Conservation (phyloP, 2,113 vertebrate genomes). For the Catagonus wagneri region DNA sequence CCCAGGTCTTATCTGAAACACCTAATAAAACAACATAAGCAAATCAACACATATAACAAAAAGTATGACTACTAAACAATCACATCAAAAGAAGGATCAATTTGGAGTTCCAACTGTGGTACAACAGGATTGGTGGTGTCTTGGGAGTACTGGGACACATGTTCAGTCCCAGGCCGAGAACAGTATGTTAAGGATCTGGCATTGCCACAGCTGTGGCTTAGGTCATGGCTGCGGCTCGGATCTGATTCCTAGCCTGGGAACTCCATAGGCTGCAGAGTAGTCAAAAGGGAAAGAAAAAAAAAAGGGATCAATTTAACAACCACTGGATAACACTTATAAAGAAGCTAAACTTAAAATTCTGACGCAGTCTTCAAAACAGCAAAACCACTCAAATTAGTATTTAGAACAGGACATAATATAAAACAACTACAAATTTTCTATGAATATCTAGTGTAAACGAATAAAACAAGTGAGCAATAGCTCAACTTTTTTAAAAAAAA, state of each 20-base stretch:
- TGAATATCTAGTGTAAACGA: conserved; percentile 80
- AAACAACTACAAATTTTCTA: conserved; percentile 87
- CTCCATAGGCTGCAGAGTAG: too few relatives aligned
- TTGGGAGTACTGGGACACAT: too few relatives aligned
- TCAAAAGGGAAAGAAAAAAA: neutral
- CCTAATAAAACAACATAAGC: conserved; percentile 80
- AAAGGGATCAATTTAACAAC: conserved; percentile 62
- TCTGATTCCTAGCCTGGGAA: too few relatives aligned
- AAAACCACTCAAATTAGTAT: conserved; percentile 81
- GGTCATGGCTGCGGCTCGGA: too few relatives aligned
- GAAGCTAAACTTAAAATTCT: conserved; percentile 68
- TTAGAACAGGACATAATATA: conserved; percentile 85
- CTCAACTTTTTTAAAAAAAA: conserved; percentile 80
- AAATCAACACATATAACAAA: conserved; percentile 76
- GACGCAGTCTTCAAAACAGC: conserved; percentile 84
- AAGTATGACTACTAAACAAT: conserved; percentile 55
- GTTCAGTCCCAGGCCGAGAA: too few relatives aligned
- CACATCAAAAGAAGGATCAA: conserved; percentile 62
- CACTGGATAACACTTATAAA: conserved; percentile 68
- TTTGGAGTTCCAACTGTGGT: neutral
- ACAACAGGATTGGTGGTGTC: too few relatives aligned
- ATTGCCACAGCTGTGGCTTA: too few relatives aligned
- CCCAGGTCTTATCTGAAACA: conserved; percentile 71
- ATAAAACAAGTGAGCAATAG: conserved; percentile 79
- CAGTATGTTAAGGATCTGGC: too few relatives aligned